Evolutionary conservation across 1,140 invertebrate genomes (phyloP), one percentile per base, ranked within the genome.

Genomic region (Yoshiicerus persimilis): DNA sequence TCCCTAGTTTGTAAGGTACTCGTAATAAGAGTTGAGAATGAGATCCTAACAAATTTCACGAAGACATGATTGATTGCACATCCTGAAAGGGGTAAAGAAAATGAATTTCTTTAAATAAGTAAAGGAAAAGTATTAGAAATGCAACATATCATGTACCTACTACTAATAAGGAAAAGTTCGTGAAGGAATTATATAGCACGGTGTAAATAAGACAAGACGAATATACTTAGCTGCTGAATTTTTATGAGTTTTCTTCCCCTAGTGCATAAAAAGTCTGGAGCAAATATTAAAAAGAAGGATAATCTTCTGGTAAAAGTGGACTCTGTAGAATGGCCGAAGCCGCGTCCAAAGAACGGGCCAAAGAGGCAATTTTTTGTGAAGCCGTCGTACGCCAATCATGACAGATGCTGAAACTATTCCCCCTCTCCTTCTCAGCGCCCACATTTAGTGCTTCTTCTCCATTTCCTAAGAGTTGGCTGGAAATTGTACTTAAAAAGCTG

Each of bases 301-400:
- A 84, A 84, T 90, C 89, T 86, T 90, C 89, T 27, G 89, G 89
- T 10, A 90, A 39, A 56, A 90, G 88, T 23, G 89, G 89, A 86
- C 89, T 90, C 77, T 90, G 89, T 32, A 90, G 66, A 41, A 88
- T 85, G 25, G 89, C 89, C 25, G 89, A 88, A 23, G 88, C 83
- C 13, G 89, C 88, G 80, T 90, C 88, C n/a, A 90, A 56, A n/a
- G 86, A 85, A 27, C 88, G 86, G 27, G 87, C 83, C 20, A 90
- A 84, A 16, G 87, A 87, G 23, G 88, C 41, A 41, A 90, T 70
- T 88, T 88, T 64, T 75, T 86, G 86, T 23, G 64, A 41, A 41
- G 83, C 83, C 25, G 38, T 84, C 25, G 83, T 84, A 39, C n/a
- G 83, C 87, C 32, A 87, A 56, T 39, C 38, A 39, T 87, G 27